A percentile compares a stretch with the other conserved stretches of the same genome.
These are phyloP conservation scores for Neodontobutis hainanensis DNA, from an alignment of 2,113 vertebrate species.

Conservation along the genomic window DNA sequence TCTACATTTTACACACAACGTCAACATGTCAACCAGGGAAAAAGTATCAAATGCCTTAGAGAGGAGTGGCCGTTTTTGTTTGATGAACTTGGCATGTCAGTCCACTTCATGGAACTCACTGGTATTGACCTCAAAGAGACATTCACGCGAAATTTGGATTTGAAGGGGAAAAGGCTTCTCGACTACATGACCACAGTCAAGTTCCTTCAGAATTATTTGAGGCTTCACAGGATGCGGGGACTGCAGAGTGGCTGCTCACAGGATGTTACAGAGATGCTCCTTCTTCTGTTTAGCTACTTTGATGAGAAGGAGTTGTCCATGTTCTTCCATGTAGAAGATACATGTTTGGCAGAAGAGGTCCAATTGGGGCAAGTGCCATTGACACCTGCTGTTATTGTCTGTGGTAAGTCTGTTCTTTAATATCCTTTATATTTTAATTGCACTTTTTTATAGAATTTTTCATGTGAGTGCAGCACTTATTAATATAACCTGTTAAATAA, in stretches of 20 bases:
- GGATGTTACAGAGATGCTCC: slow-evolving; percentile 33
- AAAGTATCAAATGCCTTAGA: slow-evolving; percentile 33
- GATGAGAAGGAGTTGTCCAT: background rate
- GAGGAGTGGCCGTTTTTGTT: slow-evolving; percentile 44
- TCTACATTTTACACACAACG: slow-evolving; percentile 40
- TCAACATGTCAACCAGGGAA: slow-evolving; percentile 42
- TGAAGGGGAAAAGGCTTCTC: slow-evolving; percentile 29
- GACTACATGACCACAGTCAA: slow-evolving; percentile 32
- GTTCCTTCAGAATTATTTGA: slow-evolving; percentile 17
- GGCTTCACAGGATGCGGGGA: slow-evolving; percentile 19
- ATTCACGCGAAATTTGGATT: slow-evolving; percentile 28
- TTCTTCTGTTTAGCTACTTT: slow-evolving; percentile 15
- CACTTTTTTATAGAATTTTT: background rate
- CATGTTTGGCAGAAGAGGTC: background rate
- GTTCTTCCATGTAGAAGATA: slow-evolving; percentile 4
- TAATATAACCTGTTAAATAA: background rate
- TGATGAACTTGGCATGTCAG: background rate
- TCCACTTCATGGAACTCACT: slow-evolving; percentile 27
- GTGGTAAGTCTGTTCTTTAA: background rate
- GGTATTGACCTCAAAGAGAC: slow-evolving; percentile 26
- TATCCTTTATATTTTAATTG: background rate
- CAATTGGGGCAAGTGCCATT: slow-evolving; percentile 3
- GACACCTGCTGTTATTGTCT: slow-evolving; percentile 11
- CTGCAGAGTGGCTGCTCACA: slow-evolving; percentile 24
- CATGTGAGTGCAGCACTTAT: background rate